Evolutionary conservation across 92 coral and sea anemone genomes (phyloP).

Genomic region (Plumapathes pennacea): DNA sequence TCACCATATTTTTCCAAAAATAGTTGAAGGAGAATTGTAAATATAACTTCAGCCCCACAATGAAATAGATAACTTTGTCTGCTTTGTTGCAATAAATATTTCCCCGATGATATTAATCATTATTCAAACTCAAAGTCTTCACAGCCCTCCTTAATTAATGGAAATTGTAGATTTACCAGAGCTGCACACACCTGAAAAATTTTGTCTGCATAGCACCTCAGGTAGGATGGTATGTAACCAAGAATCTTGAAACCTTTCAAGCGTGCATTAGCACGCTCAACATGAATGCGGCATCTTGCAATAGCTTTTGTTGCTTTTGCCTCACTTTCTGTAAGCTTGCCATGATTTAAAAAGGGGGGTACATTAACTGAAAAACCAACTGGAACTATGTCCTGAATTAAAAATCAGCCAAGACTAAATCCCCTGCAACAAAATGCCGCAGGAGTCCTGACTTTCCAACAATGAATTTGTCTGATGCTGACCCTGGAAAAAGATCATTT

Average conservation of each 20-base stretch:
- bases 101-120: neutral
- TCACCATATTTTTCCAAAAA: slow-evolving; percentile 31
- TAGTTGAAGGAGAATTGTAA: slow-evolving; percentile 42
- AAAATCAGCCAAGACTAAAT: slow-evolving; percentile 44
- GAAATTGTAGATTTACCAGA: slow-evolving; percentile 43
- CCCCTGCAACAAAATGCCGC: slow-evolving; percentile 32
- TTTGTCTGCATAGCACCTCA: slow-evolving; percentile 36
- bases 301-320: slow-evolving; percentile 31
- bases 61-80: too few relatives aligned
- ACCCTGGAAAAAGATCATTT: slow-evolving; percentile 28
- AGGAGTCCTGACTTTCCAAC: slow-evolving; percentile 24
- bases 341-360: slow-evolving; percentile 28
- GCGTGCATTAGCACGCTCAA: slow-evolving; percentile 45
- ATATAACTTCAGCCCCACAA: neutral
- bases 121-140: slow-evolving; percentile 33
- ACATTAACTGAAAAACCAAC: slow-evolving; percentile 20
- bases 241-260: slow-evolving; percentile 42
- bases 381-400: slow-evolving; percentile 33
- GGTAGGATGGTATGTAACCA: slow-evolving; percentile 14
- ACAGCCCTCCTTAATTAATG: slow-evolving; percentile 33
- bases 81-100: neutral
- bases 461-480: slow-evolving; percentile 23
- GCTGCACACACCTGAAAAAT: slow-evolving; percentile 49
- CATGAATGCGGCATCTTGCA: slow-evolving; percentile 35
- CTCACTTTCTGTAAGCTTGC: slow-evolving; percentile 43